Base-by-base conservation (phyloP, 1,140 invertebrate genomes). In the Zelostemma sp. region DNA sequence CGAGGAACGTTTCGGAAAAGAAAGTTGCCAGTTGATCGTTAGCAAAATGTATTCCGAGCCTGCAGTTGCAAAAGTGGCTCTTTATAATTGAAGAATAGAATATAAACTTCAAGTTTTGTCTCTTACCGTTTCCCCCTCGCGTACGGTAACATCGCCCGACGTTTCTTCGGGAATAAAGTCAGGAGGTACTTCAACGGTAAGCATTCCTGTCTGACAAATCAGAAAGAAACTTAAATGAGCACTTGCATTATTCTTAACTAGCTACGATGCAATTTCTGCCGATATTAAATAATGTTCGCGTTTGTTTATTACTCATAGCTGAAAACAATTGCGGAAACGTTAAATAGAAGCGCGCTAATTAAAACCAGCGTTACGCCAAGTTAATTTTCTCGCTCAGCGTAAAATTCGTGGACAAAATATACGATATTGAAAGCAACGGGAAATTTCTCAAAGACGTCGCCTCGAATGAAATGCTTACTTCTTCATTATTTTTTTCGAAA, bases 131-230 rank as follows among this genome's bases (percentile, higher is more conserved):
- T 90, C 89, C 35, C 93, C 92, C 86, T 96, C 94, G 18, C 91
- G 90, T 9, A 93, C 90, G 83, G 92, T 92, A 1, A 94, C 86
- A 75, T 95, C 93, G 0, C 92, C 90, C 68, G 93, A 93, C n/a
- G 92, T 93, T 75, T 93, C 92, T 72, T 93, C 91, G n/a, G 89
- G 82, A 41, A 94, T 88, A 75, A 95, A 93, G 80, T 95, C 93
- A 6, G 93, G 93, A 1, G 93, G 93, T 68, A 95, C 91, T 33
- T 94, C 91, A 11, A 95, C 92, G 62, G 94, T 90, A 74, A 95
- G 84, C 74, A 88, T 90, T 3, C 92, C 92, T 81, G 93, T 91
- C 92, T 93, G 83, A 14, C 86, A 86, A 16, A 47, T 15, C 41
- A 55, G 58, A 56, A 40, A n/a, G 18, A 43, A 48, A 43, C 14